These are phyloP conservation scores for Sebastes alutus DNA, from an alignment of 2,797 vertebrate genomes.

Conservation along the genomic window DNA sequence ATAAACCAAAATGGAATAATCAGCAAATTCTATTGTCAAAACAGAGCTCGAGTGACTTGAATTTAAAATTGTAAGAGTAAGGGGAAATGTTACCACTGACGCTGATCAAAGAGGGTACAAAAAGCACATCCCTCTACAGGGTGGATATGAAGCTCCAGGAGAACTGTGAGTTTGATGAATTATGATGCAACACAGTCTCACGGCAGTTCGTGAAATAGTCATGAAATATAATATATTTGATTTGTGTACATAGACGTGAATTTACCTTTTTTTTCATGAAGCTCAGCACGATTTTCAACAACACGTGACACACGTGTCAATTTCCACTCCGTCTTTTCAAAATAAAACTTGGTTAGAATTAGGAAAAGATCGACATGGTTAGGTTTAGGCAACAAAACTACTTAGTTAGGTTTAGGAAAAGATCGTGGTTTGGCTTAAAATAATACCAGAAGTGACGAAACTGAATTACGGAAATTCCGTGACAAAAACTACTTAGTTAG, in stretches of 20 bases:
- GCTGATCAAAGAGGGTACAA: neutral
- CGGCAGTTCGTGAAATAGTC: neutral
- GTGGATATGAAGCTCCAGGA: neutral
- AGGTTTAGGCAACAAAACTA: neutral
- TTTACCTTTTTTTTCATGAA: no score
- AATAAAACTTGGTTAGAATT: neutral
- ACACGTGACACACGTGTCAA: neutral
- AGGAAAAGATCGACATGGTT: neutral
- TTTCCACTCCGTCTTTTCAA: neutral
- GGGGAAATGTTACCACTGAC: neutral
- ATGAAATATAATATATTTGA: neutral
- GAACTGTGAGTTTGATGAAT: neutral
- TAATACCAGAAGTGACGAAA: no score
- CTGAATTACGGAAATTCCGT: no score
- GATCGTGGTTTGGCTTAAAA: no score
- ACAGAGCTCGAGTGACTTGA: neutral
- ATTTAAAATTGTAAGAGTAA: neutral
- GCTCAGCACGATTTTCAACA: no score
- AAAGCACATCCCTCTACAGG: neutral
- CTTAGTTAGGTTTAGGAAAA: neutral
- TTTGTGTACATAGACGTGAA: no score
- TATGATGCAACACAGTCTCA: no score
- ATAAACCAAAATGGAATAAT: constrained; percentile 14
- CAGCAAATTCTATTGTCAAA: constrained; percentile 1
- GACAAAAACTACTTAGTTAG: no score